Evolutionary conservation across 2,113 vertebrate species (phyloP), one percentile per base, ranked within the genome.

Genomic region (Apistogramma diplotaenia): DNA sequence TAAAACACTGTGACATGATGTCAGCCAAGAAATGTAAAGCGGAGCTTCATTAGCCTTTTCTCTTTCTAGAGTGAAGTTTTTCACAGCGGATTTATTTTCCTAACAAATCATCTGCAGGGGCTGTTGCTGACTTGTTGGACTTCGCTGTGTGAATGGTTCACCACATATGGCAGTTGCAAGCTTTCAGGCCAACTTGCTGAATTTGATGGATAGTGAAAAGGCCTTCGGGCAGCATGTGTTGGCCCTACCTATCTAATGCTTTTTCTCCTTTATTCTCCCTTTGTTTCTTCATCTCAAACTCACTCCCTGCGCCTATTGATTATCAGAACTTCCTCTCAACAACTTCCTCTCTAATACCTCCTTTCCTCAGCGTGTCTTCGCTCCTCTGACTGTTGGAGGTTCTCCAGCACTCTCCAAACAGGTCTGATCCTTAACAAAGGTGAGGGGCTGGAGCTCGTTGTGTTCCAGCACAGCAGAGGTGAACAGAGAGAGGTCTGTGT

Each of bases 141-240:
- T 88, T 84, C 1, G 3, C 62, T 59, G 83, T 88, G 87, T 59
- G 83, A 91, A 90, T 83, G 85, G 60, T 79, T 87, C 88, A 86
- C 29, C 84, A 84, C 89, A 86, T 81, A 89, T 79, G 83, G 89
- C 83, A 86, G 87, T 89, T 89, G 83, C 83, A 84, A 85, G 89
- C 85, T 92, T 78, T 55, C 46, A 60, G 90, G 86, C 92, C 82
- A 79, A 89, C 90, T 90, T 93, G 91, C 91, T 93, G 90, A 92
- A 90, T 90, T 61, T 91, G 92, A 93, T 90, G 88, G 90, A 84
- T 78, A 88, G 82, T 88, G 89, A 91, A 94, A 90, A 90, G 86
- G 88, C 91, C 93, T 93, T 49, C 49, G 51, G 89, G 92, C 89
- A 85, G 83, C 78, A 7, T 71, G 85, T 37, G 79, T 46, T 79